A percentile compares a stretch with the other conserved stretches of the same genome.
Evolutionary conservation across 1,140 invertebrate genomes (phyloP).

Genomic region (Psilanteris sp.): DNA sequence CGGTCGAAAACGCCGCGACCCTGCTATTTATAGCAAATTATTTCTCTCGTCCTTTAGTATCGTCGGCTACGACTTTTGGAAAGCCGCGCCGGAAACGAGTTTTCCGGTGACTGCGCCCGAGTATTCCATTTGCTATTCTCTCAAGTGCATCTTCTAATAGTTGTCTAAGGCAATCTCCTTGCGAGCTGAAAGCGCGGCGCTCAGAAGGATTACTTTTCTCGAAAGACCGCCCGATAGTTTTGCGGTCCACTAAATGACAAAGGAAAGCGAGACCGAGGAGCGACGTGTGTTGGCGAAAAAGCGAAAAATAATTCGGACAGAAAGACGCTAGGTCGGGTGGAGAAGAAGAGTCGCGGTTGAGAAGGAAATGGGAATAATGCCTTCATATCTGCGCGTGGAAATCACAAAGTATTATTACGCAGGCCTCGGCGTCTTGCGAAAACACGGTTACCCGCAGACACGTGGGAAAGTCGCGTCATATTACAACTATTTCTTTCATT

Average conservation of each 20-base stretch:
- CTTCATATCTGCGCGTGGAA: conserved; percentile 40
- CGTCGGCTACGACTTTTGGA: neutral
- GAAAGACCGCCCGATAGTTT: conserved; percentile 51
- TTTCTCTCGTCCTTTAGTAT: conserved; percentile 16
- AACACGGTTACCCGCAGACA: conserved; percentile 21
- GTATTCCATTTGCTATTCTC: neutral
- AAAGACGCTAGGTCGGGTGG: too few species aligned
- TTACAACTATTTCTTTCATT: conserved; percentile 20
- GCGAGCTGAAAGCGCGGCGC: neutral
- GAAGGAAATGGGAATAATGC: too few species aligned
- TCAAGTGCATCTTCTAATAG: neutral
- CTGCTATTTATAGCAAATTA: conserved; percentile 32
- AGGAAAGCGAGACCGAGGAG: conserved; percentile 40
- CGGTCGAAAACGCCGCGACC: conserved; percentile 12
- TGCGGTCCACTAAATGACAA: conserved; percentile 69
- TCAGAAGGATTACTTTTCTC: conserved; percentile 1
- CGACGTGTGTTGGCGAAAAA: too few species aligned
- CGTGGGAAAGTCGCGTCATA: conserved; percentile 48
- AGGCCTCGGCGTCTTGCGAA: conserved; percentile 36
- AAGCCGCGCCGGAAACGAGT: conserved; percentile 1
- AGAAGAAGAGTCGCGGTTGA: too few species aligned
- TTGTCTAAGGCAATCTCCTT: neutral
- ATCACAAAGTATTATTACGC: conserved; percentile 47
- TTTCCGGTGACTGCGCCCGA: conserved; percentile 7
- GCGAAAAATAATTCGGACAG: too few species aligned